Conservation (phyloP, 2,113 vertebrate genomes). For the Nymphicus hollandicus region DNA sequence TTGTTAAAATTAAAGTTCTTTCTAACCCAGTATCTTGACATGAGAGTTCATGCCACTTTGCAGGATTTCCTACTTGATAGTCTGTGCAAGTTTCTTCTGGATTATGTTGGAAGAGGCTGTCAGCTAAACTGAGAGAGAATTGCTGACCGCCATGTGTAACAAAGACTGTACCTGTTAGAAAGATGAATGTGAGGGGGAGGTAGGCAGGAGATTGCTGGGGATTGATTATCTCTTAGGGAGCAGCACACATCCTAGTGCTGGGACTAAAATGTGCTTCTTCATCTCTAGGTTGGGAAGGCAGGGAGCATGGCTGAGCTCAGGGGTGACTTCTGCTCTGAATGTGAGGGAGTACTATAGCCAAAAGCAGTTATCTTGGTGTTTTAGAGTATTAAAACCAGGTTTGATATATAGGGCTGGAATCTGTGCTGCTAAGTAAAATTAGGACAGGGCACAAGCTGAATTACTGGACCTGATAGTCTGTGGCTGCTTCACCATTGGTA, state of each 20-base stretch:
- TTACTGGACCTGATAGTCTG: neutral
- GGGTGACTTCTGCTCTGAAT: neutral
- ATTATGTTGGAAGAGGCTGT: neutral
- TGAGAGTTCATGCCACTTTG: neutral
- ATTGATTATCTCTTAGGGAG: neutral
- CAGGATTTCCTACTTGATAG: neutral
- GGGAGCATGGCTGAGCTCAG: neutral
- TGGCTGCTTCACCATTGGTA: neutral
- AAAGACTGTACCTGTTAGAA: neutral
- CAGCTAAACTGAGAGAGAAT: neutral
- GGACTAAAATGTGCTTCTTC: neutral
- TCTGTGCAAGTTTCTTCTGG: neutral
- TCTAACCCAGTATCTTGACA: neutral
- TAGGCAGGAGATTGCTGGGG: neutral
- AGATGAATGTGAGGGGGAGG: neutral
- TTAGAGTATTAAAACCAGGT: neutral
- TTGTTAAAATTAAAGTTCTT: neutral
- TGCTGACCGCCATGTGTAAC: neutral
- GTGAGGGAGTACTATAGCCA: neutral
- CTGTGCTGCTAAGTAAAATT: neutral
- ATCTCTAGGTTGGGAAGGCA: neutral
- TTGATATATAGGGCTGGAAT: neutral
- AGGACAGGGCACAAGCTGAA: neutral
- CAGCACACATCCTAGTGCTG: neutral
- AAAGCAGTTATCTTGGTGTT: neutral